Evolutionary conservation across 2,888 invertebrate species (phyloP).

Genomic region (Tetragonula carbonaria): DNA sequence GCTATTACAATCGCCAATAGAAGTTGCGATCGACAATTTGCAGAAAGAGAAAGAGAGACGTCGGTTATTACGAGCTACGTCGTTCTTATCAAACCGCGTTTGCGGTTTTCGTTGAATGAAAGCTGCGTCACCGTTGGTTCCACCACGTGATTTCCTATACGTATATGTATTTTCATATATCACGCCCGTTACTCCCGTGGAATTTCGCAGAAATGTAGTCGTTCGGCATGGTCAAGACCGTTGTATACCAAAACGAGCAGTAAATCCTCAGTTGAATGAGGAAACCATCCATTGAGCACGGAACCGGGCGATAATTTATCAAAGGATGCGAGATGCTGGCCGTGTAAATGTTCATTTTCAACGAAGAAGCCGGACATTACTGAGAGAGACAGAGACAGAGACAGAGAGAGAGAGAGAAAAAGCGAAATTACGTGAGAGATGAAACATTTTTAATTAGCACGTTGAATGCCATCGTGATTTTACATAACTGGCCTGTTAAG

Average conservation of each 20-base stretch:
- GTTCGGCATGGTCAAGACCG: background rate
- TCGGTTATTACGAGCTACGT: too few species aligned
- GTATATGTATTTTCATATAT: constrained; percentile 1
- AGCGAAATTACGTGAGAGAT: background rate
- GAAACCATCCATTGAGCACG: background rate
- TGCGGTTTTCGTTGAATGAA: too few species aligned
- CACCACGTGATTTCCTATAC: background rate
- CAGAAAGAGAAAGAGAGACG: too few species aligned
- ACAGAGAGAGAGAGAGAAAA: background rate
- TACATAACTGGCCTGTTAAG: too few species aligned
- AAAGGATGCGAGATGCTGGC: background rate
- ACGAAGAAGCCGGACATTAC: background rate
- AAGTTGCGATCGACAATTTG: too few species aligned
- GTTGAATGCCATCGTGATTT: too few species aligned
- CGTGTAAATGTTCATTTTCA: constrained; percentile 17
- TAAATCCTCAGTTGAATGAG: constrained; percentile 22
- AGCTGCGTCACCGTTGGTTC: too few species aligned
- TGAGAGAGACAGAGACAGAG: background rate
- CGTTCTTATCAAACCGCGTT: too few species aligned
- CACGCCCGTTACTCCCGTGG: background rate
- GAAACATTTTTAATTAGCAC: background rate
- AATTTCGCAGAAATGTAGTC: background rate
- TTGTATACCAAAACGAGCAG: background rate
- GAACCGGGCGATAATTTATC: constrained; percentile 17
- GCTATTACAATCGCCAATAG: too few species aligned